phyloP scores from a whole-genome alignment of 2,113 vertebrate species.

The Fregetta grallaria region DNA sequence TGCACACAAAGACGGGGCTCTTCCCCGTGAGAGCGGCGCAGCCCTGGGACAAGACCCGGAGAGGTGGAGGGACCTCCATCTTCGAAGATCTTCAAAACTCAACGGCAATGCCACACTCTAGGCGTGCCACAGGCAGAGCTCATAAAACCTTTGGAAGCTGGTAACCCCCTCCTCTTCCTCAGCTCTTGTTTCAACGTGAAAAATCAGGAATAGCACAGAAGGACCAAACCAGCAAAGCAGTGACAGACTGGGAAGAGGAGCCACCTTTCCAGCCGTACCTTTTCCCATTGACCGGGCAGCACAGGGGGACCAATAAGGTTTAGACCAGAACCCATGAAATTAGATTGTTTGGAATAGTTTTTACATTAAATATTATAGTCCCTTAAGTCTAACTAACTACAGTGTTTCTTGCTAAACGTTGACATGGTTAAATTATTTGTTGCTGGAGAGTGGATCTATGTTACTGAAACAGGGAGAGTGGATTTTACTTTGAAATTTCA shows the following conservation, averaged over 20 bases:
- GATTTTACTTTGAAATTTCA: constrained; percentile 37
- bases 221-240: background rate
- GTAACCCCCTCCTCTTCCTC: background rate
- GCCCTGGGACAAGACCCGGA: background rate
- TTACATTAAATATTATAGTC: background rate
- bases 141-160: background rate
- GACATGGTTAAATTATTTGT: background rate
- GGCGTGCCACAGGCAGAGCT: background rate
- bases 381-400: background rate
- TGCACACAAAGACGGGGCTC: background rate
- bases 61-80: background rate
- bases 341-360: background rate
- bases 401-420: background rate
- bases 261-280: background rate
- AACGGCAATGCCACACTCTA: background rate
- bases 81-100: background rate
- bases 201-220: background rate
- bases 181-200: background rate
- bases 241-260: background rate
- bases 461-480: background rate
- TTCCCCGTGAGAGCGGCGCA: rapidly evolving
- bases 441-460: background rate
- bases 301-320: background rate
- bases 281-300: background rate
- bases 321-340: background rate